Percentiles rank a stretch among this genome's conserved stretches.
Evolutionary conservation across 2,113 vertebrate species (phyloP).

Genomic region (Rhombomys opimus): DNA sequence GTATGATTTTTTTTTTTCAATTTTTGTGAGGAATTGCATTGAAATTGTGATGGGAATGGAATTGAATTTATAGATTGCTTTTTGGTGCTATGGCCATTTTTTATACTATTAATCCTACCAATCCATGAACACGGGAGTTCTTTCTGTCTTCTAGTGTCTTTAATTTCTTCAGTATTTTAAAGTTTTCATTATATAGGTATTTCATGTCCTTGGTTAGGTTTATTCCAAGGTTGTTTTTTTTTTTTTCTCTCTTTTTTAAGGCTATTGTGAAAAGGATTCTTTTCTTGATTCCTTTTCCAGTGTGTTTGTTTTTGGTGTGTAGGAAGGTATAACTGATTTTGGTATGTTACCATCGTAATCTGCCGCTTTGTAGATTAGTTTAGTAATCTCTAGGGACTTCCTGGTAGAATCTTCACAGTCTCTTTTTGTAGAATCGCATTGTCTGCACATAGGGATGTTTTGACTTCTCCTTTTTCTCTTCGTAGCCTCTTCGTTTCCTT

Average conservation of each 20-base stretch:
- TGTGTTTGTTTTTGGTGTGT: not conserved
- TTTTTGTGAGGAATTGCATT: not conserved
- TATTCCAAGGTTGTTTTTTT: not conserved
- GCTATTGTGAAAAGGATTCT: not conserved
- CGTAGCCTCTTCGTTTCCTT: not conserved
- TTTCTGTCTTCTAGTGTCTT: not conserved
- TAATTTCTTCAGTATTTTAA: not conserved
- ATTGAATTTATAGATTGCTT: not conserved
- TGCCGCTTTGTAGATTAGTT: not conserved
- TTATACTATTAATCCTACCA: not conserved
- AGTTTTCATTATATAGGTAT: not conserved
- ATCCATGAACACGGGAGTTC: not conserved
- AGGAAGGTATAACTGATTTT: too few relatives aligned
- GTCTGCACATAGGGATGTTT: not conserved
- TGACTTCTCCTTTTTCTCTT: not conserved
- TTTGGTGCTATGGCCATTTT: not conserved
- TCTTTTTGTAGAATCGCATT: not conserved
- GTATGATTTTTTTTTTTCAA: not conserved
- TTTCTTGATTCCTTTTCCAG: not conserved
- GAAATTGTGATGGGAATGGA: not conserved
- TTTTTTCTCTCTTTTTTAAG: not conserved
- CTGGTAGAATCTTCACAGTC: not conserved
- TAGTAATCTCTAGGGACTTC: not conserved
- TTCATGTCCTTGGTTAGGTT: not conserved
- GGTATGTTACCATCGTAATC: not conserved